Conservation (phyloP, 2,113 vertebrate species). For the Gambusia holbrooki region DNA sequence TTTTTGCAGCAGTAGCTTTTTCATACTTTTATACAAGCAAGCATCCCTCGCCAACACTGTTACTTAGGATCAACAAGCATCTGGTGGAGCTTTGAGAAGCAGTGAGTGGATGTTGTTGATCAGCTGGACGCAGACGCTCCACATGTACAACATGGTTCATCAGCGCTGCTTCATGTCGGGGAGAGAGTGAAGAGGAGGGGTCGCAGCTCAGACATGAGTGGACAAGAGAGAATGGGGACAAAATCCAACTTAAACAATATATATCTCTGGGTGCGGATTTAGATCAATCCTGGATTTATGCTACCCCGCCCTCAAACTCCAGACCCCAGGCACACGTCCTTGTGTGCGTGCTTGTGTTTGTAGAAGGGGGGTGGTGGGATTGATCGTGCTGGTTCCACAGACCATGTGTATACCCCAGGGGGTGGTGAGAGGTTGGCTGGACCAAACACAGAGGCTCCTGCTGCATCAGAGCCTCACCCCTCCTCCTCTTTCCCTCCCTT, state of each 20-base stretch:
- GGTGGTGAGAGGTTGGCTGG: constrained; percentile 64
- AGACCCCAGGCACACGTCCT: constrained; percentile 58
- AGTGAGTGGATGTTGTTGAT: constrained; percentile 46
- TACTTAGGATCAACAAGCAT: background rate
- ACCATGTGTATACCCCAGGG: constrained; percentile 77
- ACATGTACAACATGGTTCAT: constrained; percentile 25
- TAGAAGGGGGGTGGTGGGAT: constrained; percentile 47
- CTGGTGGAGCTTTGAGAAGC: constrained; percentile 21
- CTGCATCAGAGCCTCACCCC: constrained; percentile 63
- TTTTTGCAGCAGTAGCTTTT: background rate
- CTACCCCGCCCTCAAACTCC: constrained; percentile 42
- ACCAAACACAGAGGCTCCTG: constrained; percentile 56
- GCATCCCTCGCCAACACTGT: background rate
- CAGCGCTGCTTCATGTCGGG: constrained; percentile 37
- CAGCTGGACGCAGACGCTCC: constrained; percentile 19
- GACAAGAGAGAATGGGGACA: constrained; percentile 59
- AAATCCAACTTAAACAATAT: constrained; percentile 74
- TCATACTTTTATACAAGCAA: background rate
- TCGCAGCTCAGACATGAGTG: constrained; percentile 42
- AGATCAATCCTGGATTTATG: constrained; percentile 81
- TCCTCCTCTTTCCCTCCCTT: constrained; percentile 32
- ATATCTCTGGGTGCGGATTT: constrained; percentile 77
- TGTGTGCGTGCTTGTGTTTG: constrained; percentile 43
- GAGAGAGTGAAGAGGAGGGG: constrained; percentile 63
- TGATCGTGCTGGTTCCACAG: constrained; percentile 61